A percentile compares a stretch with the other conserved stretches of the same genome.
Conservation (phyloP, 2,113 vertebrate species). For the Nannospalax galili region DNA sequence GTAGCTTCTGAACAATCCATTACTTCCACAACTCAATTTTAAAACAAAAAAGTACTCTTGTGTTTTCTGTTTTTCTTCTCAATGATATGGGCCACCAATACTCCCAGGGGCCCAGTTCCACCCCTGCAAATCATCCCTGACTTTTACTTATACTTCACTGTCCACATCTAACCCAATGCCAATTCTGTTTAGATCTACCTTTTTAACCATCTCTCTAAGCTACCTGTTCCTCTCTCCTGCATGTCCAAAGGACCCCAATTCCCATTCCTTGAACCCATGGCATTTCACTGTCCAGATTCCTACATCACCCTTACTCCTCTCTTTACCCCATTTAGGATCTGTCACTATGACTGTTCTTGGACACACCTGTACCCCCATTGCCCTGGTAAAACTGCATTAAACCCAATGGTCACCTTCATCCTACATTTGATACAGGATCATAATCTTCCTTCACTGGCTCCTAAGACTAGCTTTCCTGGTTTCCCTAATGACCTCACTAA, state of each 20-base stretch:
- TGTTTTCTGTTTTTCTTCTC: neutral
- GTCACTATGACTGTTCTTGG: fast-evolving
- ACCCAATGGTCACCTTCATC: neutral
- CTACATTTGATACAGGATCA: neutral
- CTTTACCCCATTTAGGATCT: too few species aligned
- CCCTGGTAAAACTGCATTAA: neutral
- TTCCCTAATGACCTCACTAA: too few species aligned
- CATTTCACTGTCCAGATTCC: neutral
- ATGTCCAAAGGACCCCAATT: too few species aligned
- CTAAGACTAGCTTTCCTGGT: too few species aligned
- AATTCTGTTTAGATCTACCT: neutral
- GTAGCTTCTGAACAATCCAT: neutral
- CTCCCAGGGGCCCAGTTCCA: neutral
- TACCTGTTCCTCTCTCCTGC: neutral
- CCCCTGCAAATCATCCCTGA: neutral
- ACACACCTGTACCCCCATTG: neutral
- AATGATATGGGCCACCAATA: neutral
- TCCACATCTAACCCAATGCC: neutral
- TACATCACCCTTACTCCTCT: neutral
- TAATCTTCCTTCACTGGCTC: neutral
- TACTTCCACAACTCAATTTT: neutral
- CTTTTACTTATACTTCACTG: neutral
- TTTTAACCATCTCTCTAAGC: too few species aligned
- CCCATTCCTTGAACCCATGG: neutral
- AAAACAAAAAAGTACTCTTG: neutral